phyloP scores from a whole-genome alignment of 2,113 vertebrate genomes.

The Pygoscelis adeliae region DNA sequence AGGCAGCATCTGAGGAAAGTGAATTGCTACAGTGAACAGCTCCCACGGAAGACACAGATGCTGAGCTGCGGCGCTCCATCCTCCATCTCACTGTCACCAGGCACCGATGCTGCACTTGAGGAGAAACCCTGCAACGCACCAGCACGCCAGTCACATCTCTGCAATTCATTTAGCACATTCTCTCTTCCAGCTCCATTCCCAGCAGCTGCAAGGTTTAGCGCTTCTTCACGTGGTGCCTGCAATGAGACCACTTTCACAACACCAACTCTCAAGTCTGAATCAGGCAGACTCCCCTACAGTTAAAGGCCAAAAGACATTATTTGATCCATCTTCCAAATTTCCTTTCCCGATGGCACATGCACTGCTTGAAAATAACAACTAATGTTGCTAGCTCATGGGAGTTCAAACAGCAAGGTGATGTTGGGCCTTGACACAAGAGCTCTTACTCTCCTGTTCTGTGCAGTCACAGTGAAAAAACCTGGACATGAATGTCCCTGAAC shows the following conservation, averaged over 20 bases:
- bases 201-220: not conserved
- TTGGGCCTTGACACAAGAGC: not conserved
- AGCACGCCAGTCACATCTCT: not conserved
- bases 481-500: not conserved
- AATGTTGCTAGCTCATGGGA: accelerated
- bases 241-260: not conserved
- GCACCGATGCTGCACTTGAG: not conserved
- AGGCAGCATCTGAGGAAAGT: not conserved
- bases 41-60: not conserved
- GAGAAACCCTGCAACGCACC: not conserved
- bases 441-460: not conserved
- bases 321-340: not conserved
- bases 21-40: not conserved
- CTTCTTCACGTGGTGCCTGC: not conserved
- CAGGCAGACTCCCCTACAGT: not conserved
- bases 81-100: not conserved
- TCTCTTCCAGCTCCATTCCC: not conserved
- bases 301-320: not conserved
- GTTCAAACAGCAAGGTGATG: not conserved
- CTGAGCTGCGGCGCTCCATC: not conserved
- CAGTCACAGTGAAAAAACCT: not conserved
- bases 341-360: not conserved
- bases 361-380: not conserved
- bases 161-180: not conserved
- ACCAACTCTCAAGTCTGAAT: not conserved